A percentile compares a stretch with the other conserved stretches of the same genome.
phyloP scores from a whole-genome alignment of 2,888 invertebrate species.

The Arrhopalites spinosus region DNA sequence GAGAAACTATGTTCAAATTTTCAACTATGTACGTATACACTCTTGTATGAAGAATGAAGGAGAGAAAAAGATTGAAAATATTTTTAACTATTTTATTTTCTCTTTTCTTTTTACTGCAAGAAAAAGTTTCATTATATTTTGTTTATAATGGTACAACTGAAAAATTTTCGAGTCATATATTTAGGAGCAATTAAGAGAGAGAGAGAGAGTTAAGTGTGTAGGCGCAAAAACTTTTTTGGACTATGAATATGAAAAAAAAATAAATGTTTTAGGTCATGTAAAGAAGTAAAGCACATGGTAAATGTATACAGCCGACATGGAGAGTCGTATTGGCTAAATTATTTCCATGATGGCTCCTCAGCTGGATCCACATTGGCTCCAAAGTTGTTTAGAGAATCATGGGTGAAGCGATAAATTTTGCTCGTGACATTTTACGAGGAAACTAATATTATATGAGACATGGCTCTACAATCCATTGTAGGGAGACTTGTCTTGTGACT shows the following conservation, averaged over 20 bases:
- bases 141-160: not conserved
- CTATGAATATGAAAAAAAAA: not conserved
- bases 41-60: too few species aligned
- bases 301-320: conserved; percentile 1
- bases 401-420: conserved; percentile 54
- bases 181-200: conserved; percentile 15
- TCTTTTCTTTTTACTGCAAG: too few species aligned
- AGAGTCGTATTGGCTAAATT: conserved; percentile 43
- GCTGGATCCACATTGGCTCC: conserved; percentile 43
- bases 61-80: too few species aligned
- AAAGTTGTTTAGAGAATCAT: conserved; percentile 44
- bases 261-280: not conserved
- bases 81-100: too few species aligned
- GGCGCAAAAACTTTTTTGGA: not conserved
- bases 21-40: not conserved
- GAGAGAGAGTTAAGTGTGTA: not conserved
- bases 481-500: not conserved
- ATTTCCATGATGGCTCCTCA: conserved; percentile 50
- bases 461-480: not conserved
- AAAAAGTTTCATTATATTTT: too few species aligned
- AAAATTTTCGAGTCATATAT: conserved; percentile 2
- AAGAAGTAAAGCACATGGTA: not conserved
- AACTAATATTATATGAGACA: not conserved
- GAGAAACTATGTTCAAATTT: not conserved
- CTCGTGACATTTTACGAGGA: conserved; percentile 50